phyloP scores from a whole-genome alignment of 2,113 vertebrate genomes.

The Deroptyus accipitrinus region DNA sequence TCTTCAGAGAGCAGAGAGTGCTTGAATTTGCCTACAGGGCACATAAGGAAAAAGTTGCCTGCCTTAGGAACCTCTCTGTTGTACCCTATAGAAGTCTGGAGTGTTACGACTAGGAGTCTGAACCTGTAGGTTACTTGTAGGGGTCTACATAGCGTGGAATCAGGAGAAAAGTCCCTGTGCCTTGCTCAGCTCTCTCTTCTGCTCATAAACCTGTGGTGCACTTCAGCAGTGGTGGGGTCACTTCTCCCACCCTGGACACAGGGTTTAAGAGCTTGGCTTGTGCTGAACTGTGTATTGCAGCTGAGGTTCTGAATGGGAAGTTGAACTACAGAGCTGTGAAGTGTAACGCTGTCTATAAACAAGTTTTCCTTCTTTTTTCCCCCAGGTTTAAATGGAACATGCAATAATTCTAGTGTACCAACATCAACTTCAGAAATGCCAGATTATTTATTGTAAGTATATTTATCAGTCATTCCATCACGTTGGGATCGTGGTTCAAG shows the following conservation, averaged over 20 bases:
- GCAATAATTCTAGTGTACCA: slow-evolving; percentile 83
- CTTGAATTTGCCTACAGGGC: background rate
- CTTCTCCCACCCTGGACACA: background rate
- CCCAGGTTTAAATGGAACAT: slow-evolving; percentile 84
- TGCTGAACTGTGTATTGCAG: background rate
- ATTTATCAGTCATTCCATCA: background rate
- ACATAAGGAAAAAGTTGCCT: background rate
- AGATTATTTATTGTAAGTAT: slow-evolving; percentile 93
- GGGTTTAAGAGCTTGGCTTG: background rate
- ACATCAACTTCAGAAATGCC: slow-evolving; percentile 85
- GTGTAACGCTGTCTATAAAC: slow-evolving; percentile 12
- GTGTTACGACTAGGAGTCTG: background rate
- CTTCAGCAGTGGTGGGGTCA: accelerated
- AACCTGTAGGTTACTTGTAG: background rate
- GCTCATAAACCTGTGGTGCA: background rate
- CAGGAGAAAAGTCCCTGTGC: accelerated
- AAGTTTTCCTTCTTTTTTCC: background rate
- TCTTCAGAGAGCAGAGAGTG: background rate
- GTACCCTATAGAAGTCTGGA: background rate
- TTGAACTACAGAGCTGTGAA: background rate
- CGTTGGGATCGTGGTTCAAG: background rate
- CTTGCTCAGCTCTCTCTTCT: background rate
- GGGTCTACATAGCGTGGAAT: accelerated
- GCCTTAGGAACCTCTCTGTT: background rate
- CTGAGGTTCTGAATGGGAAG: background rate